Conservation (phyloP, 2,113 vertebrate genomes). For the Lipotes vexillifer region DNA sequence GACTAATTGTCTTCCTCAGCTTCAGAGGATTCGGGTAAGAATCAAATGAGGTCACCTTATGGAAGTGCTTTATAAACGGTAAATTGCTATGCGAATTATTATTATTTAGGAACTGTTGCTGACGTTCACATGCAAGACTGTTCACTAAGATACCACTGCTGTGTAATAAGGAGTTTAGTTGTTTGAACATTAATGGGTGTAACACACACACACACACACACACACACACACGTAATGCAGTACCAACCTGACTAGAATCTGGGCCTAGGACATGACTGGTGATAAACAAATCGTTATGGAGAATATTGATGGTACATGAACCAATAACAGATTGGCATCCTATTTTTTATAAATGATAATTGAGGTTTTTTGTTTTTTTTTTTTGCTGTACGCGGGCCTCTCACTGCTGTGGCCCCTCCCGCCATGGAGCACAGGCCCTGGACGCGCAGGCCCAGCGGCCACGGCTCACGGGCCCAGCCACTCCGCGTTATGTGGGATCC, state of each 20-base stretch:
- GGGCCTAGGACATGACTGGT: background rate
- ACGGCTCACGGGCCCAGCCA: too few relatives aligned
- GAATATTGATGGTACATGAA: background rate
- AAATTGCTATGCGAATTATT: background rate
- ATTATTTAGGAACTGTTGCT: background rate
- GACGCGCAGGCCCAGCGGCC: too few relatives aligned
- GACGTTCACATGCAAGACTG: background rate
- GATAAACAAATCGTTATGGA: background rate
- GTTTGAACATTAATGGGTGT: background rate
- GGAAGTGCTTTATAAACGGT: background rate
- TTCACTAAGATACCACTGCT: background rate
- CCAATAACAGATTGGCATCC: background rate
- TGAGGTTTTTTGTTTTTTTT: background rate
- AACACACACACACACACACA: background rate
- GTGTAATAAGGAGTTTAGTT: background rate
- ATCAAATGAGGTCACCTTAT: background rate
- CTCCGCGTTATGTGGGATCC: too few relatives aligned
- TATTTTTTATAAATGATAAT: background rate
- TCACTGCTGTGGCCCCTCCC: too few relatives aligned
- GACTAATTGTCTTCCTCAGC: background rate
- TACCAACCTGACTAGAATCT: background rate
- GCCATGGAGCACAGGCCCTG: too few relatives aligned
- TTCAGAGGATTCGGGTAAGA: background rate
- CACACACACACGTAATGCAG: background rate
- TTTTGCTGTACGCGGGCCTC: too few relatives aligned